These are phyloP conservation scores for Aspidiotus destructor DNA, from an alignment of 2,888 invertebrate species.

Conservation along the genomic window DNA sequence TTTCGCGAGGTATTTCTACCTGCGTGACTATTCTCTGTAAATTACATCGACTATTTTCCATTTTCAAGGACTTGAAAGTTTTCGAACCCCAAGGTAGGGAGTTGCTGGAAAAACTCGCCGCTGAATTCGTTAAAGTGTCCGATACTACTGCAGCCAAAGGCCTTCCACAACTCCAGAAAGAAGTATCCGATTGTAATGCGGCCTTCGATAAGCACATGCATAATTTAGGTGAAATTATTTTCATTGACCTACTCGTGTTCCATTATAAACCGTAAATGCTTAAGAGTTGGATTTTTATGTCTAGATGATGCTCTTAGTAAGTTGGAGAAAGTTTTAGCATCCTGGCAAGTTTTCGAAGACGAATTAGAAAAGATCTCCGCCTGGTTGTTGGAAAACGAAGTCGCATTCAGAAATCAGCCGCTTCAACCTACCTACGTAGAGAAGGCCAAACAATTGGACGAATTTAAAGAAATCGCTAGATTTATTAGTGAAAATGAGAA, in stretches of 20 bases:
- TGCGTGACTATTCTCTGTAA: background rate
- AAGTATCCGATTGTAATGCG: conserved; percentile 59
- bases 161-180: conserved; percentile 59
- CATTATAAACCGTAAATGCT: background rate
- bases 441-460: conserved; percentile 61
- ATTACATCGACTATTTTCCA: background rate
- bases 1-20: background rate
- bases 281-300: conserved; percentile 25
- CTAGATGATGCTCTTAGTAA: conserved; percentile 58
- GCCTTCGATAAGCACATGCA: conserved; percentile 57
- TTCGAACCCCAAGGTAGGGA: conserved; percentile 28
- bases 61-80: conserved; percentile 21
- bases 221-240: conserved; percentile 47
- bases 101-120: conserved; percentile 16
- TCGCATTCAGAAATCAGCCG: conserved; percentile 74
- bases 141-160: conserved; percentile 75
- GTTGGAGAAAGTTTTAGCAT: conserved; percentile 59
- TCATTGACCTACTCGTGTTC: background rate
- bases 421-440: conserved; percentile 69
- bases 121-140: conserved; percentile 54
- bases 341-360: conserved; percentile 81
- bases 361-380: conserved; percentile 67
- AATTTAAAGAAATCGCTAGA: conserved; percentile 63
- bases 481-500: conserved; percentile 69
- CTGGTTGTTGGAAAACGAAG: conserved; percentile 79